phyloP scores from a whole-genome alignment of 2,113 vertebrate species.

The Argyrosomus japonicus region DNA sequence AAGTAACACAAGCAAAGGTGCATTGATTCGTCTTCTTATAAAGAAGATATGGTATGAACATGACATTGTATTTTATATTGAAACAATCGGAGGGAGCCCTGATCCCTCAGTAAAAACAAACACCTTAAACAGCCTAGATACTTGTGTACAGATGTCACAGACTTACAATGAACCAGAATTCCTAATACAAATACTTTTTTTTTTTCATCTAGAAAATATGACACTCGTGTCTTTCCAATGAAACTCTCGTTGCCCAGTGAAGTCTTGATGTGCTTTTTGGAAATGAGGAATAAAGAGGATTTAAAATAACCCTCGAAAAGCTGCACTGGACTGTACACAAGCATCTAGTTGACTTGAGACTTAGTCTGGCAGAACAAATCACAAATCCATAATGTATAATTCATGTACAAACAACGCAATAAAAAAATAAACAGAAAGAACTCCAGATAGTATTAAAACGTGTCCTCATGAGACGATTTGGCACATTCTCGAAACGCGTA shows the following conservation, averaged over 20 bases:
- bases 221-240: constrained; percentile 35
- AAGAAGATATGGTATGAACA: constrained; percentile 86
- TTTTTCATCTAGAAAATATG: constrained; percentile 45
- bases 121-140: constrained; percentile 41
- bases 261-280: constrained; percentile 77
- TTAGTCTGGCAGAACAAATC: constrained; percentile 75
- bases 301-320: constrained; percentile 75
- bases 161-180: constrained; percentile 60
- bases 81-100: constrained; percentile 63
- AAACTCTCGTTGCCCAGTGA: constrained; percentile 44
- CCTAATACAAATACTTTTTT: constrained; percentile 52
- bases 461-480: constrained; percentile 81
- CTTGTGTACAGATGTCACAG: constrained; percentile 73
- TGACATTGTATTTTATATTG: constrained; percentile 72
- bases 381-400: constrained; percentile 77
- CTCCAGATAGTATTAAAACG: constrained; percentile 72
- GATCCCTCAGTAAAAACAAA: constrained; percentile 58
- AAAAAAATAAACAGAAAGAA: constrained; percentile 76
- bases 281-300: constrained; percentile 73
- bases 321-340: constrained; percentile 74
- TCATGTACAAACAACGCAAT: constrained; percentile 77
- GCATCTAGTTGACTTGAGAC: constrained; percentile 64
- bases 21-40: constrained; percentile 86
- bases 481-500: constrained; percentile 83
- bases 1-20: constrained; percentile 80